Conservation (phyloP, 1,140 invertebrate species). For the Armadillidium nasatum region DNA sequence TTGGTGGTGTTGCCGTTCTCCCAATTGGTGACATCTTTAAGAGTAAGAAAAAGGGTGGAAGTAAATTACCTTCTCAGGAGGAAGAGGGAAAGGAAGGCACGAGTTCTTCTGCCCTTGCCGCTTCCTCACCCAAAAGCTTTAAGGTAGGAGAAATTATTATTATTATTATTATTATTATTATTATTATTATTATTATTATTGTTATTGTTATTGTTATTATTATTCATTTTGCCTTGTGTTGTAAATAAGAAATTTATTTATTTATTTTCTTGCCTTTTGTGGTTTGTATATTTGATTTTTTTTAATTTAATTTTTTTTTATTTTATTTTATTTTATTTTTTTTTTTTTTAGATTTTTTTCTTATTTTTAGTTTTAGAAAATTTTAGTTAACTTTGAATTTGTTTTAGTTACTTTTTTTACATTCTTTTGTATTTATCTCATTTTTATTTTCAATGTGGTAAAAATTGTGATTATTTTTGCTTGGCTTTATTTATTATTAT, state of each 20-base stretch:
- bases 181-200: too few relatives aligned
- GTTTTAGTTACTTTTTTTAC: too few relatives aligned
- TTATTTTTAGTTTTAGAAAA: too few relatives aligned
- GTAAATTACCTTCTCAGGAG: neutral
- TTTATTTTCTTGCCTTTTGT: neutral
- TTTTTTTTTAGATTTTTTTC: neutral
- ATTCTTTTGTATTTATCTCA: too few relatives aligned
- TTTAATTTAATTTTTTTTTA: neutral
- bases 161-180: too few relatives aligned
- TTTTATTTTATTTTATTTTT: neutral
- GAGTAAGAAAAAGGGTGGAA: constrained; percentile 32
- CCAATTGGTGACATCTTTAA: constrained; percentile 59
- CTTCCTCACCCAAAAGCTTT: neutral
- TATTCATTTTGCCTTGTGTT: too few relatives aligned
- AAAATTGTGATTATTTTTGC: too few relatives aligned
- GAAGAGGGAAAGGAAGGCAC: neutral
- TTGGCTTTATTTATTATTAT: too few relatives aligned
- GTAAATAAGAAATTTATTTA: too few relatives aligned
- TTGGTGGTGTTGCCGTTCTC: constrained; percentile 78
- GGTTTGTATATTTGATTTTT: neutral
- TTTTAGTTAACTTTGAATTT: too few relatives aligned
- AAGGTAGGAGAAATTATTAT: neutral
- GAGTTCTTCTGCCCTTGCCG: neutral
- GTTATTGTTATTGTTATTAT: too few relatives aligned
- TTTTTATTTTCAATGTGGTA: too few relatives aligned